phyloP scores from a whole-genome alignment of 2,113 vertebrate genomes.

The Eudyptes chrysolophus region DNA sequence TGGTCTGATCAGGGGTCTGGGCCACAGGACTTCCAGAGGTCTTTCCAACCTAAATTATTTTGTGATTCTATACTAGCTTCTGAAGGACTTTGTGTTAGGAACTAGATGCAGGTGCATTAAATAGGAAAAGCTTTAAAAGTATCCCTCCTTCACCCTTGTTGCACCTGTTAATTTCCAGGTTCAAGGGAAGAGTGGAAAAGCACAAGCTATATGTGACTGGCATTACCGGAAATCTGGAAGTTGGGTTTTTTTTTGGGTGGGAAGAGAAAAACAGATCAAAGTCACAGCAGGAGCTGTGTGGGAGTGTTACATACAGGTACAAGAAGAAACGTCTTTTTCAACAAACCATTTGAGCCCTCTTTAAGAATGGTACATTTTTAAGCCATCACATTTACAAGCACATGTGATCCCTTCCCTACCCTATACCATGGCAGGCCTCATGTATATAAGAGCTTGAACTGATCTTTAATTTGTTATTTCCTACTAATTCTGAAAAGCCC shows the following conservation, averaged over 20 bases:
- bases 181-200: not conserved
- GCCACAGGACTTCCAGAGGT: not conserved
- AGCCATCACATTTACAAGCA: not conserved
- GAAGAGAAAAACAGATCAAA: not conserved
- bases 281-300: not conserved
- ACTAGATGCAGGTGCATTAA: not conserved
- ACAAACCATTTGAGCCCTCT: not conserved
- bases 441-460: not conserved
- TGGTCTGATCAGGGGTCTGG: not conserved
- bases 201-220: not conserved
- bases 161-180: not conserved
- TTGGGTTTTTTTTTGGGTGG: accelerated
- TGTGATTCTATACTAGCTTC: not conserved
- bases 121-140: not conserved
- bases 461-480: conserved; percentile 19
- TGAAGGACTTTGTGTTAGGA: not conserved
- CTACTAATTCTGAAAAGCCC: not conserved
- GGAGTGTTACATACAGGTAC: not conserved
- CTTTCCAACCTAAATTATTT: not conserved
- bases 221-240: not conserved
- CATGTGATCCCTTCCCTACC: not conserved
- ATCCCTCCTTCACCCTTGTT: not conserved
- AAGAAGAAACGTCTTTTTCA: not conserved
- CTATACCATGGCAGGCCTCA: not conserved
- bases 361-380: not conserved